Conservation (phyloP, 2,113 vertebrate species). For the Ceyx melanurus region DNA sequence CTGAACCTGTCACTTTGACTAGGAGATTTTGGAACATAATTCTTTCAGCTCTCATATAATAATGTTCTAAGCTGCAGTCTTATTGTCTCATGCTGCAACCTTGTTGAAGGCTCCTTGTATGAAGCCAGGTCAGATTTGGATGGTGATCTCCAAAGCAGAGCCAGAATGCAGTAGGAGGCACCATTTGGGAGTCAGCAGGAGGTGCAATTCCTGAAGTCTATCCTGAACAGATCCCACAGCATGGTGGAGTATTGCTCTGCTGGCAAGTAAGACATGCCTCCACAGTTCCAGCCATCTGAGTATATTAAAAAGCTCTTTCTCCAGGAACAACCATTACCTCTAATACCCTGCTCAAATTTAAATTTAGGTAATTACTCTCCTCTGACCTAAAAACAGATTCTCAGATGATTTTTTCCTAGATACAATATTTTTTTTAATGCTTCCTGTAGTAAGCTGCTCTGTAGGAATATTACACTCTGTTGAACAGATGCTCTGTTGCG, state of each 20-base stretch:
- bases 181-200: conserved; percentile 53
- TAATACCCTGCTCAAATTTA: conserved; percentile 36
- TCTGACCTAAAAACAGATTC: conserved; percentile 11
- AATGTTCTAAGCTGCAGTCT: not conserved
- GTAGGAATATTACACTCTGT: not conserved
- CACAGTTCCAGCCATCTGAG: not conserved
- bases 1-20: not conserved
- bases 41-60: not conserved
- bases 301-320: conserved; percentile 45
- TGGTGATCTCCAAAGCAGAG: not conserved
- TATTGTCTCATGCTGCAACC: conserved; percentile 6
- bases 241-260: conserved; percentile 26
- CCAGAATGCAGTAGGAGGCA: conserved; percentile 35
- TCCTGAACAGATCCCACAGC: conserved; percentile 41
- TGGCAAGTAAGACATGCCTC: not conserved
- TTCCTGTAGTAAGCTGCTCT: conserved; percentile 8
- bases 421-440: not conserved
- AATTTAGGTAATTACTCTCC: conserved; percentile 27
- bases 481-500: conserved; percentile 18
- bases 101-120: not conserved
- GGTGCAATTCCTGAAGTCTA: conserved; percentile 43
- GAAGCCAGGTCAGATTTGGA: conserved; percentile 38
- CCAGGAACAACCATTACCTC: conserved; percentile 34
- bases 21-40: not conserved
- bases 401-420: not conserved